phyloP scores from a whole-genome alignment of 2,797 vertebrate genomes.

The Eulemur albifrons region DNA sequence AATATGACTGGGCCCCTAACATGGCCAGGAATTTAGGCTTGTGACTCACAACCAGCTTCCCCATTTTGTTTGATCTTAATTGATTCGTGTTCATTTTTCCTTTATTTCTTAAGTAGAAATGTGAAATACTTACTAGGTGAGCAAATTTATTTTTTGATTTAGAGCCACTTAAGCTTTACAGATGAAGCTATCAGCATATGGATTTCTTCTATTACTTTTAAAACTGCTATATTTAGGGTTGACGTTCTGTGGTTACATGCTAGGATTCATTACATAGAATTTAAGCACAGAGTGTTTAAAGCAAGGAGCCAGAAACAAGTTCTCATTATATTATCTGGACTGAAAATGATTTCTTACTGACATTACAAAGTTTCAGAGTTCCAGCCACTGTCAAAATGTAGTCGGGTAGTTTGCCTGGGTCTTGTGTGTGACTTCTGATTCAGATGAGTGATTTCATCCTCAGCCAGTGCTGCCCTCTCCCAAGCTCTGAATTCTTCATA shows the following conservation, averaged over 20 bases:
- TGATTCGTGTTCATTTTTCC: not conserved
- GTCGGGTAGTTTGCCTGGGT: not conserved
- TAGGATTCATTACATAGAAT: constrained; percentile 35
- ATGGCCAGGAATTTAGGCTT: not conserved
- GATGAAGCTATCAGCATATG: constrained; percentile 23
- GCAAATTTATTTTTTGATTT: constrained; percentile 13
- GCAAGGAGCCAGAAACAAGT: constrained; percentile 40
- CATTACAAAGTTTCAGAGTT: constrained; percentile 32
- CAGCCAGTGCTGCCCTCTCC: not conserved
- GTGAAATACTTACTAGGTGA: not conserved
- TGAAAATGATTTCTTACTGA: constrained; percentile 54
- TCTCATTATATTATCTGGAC: constrained; percentile 30
- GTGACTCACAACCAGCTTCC: constrained; percentile 2
- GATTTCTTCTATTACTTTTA: constrained; percentile 51
- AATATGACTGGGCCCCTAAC: not conserved
- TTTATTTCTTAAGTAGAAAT: constrained; percentile 35
- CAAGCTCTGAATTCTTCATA: constrained; percentile 46
- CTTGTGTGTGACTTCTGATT: constrained; percentile 12
- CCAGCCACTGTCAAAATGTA: not conserved
- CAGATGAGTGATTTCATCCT: constrained; percentile 21
- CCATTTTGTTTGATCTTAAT: constrained; percentile 31
- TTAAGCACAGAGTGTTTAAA: constrained; percentile 47
- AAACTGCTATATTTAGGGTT: constrained; percentile 45
- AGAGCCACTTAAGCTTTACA: constrained; percentile 36
- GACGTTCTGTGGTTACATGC: not conserved